Base-by-base conservation (phyloP, 2,113 vertebrate genomes). In the Saiga tatarica region DNA sequence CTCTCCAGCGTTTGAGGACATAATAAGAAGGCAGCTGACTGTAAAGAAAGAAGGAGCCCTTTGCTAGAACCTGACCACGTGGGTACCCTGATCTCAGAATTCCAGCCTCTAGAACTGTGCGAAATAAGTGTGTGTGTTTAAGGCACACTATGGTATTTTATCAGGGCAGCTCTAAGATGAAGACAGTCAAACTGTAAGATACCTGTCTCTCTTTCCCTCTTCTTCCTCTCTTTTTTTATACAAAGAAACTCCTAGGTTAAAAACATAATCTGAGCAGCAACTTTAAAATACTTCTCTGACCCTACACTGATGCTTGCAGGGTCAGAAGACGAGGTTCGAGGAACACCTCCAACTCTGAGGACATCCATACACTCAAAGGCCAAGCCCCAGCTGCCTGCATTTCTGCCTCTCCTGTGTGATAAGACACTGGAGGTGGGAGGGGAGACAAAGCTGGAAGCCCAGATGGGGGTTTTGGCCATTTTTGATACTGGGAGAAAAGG, bases 311-410 rank as follows among this genome's bases (percentile, higher is more conserved):
- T 36, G 26, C 17, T 5, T 14, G 5, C 7, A 21, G n/a, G 33
- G 30, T 13, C 26, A 26, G 21, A 45, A n/a, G 79, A 5, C 2
- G 11, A n/a, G 30, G 36, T 7, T 3, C 0, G 1, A 84, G 30
- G 79, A 47, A 5, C 4, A 12, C 15, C 4, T 36, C n/a, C 17
- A 33, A 33, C 21, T 39, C 47, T 3, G 60, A 82, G 36, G 8
- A 67, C 53, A 17, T 52, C 9, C 1, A 2, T 5, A 19, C 2
- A 15, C 59, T 33, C 30, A 42, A 26, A n/a, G 64, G 25, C 50
- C 25, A 8, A 7, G 2, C 25, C 39, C 28, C 28, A 23, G 36
- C 39, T 33, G 47, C 47, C 79, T 71, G 39, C 13, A 7, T 23
- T 64, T 53, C 28, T 23, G 52, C 33, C 52, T 30, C 64, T 57